Conservation (phyloP, 1,140 invertebrate species). For the Lycorma delicatula region DNA sequence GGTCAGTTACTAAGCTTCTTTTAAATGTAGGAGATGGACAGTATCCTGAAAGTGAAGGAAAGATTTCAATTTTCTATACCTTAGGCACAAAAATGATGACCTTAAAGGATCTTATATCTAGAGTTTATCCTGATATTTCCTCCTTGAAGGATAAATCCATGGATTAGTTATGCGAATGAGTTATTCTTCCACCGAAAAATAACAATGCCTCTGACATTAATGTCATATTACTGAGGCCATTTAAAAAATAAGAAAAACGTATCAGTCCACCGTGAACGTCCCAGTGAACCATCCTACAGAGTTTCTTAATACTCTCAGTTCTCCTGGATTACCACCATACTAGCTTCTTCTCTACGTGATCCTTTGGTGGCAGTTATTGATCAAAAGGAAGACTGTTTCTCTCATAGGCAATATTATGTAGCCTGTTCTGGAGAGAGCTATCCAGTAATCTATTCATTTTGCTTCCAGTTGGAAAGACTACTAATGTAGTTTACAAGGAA, state of each 20-base stretch:
- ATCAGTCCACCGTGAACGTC: conserved; percentile 27
- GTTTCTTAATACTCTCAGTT: conserved; percentile 36
- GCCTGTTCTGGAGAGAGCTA: conserved; percentile 22
- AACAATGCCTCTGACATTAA: conserved; percentile 26
- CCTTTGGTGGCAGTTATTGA: conserved; percentile 19
- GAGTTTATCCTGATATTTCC: neutral
- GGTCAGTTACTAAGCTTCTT: neutral
- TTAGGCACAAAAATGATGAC: neutral
- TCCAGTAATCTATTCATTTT: conserved; percentile 7
- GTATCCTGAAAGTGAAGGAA: neutral
- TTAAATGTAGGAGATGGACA: neutral
- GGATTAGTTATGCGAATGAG: conserved; percentile 24
- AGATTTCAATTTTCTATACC: neutral
- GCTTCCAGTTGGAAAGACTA: conserved; percentile 15
- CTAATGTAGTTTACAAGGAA: conserved; percentile 19
- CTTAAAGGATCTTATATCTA: neutral
- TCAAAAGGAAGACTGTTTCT: conserved; percentile 28
- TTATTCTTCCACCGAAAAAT: conserved; percentile 27
- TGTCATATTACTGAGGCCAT: conserved; percentile 16
- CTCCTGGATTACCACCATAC: conserved; percentile 34
- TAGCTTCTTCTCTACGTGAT: conserved; percentile 30
- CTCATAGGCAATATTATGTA: conserved; percentile 36
- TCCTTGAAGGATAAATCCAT: neutral
- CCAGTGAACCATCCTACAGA: conserved; percentile 34
- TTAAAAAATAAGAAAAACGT: conserved; percentile 24